Percentiles rank a stretch among this genome's conserved stretches.
Conservation (phyloP, 2,888 invertebrate genomes). For the Agrilus biguttatus region DNA sequence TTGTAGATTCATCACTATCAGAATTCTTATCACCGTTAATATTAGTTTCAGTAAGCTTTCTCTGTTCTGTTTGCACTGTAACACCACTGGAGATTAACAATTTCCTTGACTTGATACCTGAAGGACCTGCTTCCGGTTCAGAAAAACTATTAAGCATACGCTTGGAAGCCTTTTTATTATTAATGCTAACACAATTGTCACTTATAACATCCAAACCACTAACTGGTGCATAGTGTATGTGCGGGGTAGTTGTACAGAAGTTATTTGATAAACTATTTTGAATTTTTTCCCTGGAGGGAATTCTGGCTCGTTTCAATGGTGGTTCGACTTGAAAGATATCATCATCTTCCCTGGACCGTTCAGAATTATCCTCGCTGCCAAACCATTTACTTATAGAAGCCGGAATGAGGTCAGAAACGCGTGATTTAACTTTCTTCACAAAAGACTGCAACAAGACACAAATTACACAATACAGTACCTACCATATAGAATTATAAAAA, state of each 20-base stretch:
- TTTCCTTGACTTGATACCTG: slow-evolving; percentile 20
- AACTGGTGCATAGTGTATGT: neutral
- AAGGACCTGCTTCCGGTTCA: slow-evolving; percentile 27
- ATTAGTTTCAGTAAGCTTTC: no score
- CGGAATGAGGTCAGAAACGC: slow-evolving; percentile 47
- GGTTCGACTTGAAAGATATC: slow-evolving; percentile 33
- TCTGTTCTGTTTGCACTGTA: no score
- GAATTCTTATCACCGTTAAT: slow-evolving; percentile 34
- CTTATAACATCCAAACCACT: neutral
- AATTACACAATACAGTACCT: neutral
- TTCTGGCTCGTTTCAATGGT: slow-evolving; percentile 31
- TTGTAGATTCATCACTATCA: slow-evolving; percentile 42
- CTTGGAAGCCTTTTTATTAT: neutral
- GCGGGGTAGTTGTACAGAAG: neutral
- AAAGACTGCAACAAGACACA: slow-evolving; percentile 44
- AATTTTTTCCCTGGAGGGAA: slow-evolving; percentile 9
- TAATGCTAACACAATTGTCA: no score
- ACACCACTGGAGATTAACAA: slow-evolving; percentile 8
- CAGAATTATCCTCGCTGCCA: slow-evolving; percentile 17
- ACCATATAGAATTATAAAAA: neutral
- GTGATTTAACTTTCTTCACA: slow-evolving; percentile 50
- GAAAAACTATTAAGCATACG: slow-evolving; percentile 11
- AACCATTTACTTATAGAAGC: slow-evolving; percentile 44
- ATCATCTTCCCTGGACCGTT: slow-evolving; percentile 30
- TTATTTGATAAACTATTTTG: neutral